Base-by-base conservation (phyloP, 2,888 invertebrate species). In the Cancer borealis region DNA sequence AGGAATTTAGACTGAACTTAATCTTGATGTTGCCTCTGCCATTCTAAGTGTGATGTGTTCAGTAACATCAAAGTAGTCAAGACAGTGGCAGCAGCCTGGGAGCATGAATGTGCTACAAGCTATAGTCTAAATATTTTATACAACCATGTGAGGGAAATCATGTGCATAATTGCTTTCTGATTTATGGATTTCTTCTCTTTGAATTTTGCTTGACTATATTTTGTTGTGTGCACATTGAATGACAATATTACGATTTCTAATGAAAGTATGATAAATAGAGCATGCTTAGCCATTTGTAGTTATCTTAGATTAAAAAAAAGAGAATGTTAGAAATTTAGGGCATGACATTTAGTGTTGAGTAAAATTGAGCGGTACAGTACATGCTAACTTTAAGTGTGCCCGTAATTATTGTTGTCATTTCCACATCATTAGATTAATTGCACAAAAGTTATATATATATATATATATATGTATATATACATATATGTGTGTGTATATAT, bases 401-500 rank as follows among this genome's bases (percentile, higher is more conserved):
- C 8, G 39, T 39, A 39, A 84, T 84, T 39, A 39, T 39, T 84
- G 84, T 84, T 84, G 84, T 84, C 84, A 84, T 84, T 39, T 84
- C 30, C n/a, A 84, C 39, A 14, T 84, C 30, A 84, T 14, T 39
- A 84, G n/a, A 84, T 79, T 79, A 79, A 73, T 79, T 26, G 10
- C 26, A 79, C 26, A 60, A 66, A 92, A 39, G 39, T 39, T 92
- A 92, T 66, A 92, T 84, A 92, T 92, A 92, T 92, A 87, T 92
- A 92, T 84, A 92, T 92, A 92, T 92, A 92, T 92, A 91, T 66
- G 66, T 92, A 92, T 30, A 92, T 84, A 92, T 92, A 92, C 84
- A 87, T 92, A 92, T 84, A 92, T 92, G 84, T 92, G 84, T 92
- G 84, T 92, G 84, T 84, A 92, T 92, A 92, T 84, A 92, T 92